Evolutionary conservation across 2,113 vertebrate species (phyloP).

Genomic region (Thunnus maccoyii): DNA sequence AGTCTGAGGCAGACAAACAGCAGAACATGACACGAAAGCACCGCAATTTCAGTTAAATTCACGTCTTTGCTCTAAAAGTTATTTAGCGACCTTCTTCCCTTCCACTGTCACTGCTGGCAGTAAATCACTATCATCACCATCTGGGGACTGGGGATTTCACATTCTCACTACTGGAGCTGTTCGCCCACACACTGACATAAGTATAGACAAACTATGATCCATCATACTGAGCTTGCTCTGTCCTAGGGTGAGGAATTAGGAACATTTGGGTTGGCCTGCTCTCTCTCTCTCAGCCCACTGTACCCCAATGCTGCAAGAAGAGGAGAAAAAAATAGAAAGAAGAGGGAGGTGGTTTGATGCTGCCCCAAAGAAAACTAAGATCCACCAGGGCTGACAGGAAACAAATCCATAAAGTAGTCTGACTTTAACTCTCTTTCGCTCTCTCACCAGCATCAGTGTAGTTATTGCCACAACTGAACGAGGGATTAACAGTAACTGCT

Average conservation of each 20-base stretch:
- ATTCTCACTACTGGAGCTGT: constrained; percentile 38
- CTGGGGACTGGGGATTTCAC: constrained; percentile 39
- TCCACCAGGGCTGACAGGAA: constrained; percentile 58
- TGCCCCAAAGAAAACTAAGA: constrained; percentile 54
- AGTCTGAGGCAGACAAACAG: constrained; percentile 49
- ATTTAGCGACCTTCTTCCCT: constrained; percentile 22
- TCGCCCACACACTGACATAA: constrained; percentile 54
- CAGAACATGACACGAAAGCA: constrained; percentile 37
- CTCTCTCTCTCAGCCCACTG: constrained; percentile 4
- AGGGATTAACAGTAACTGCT: constrained; percentile 71
- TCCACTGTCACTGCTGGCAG: constrained; percentile 27
- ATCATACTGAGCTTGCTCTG: constrained; percentile 24
- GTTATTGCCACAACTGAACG: constrained; percentile 70
- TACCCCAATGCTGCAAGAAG: constrained; percentile 15
- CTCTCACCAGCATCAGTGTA: constrained; percentile 53
- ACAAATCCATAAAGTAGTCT: constrained; percentile 54
- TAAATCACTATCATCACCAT: constrained; percentile 55
- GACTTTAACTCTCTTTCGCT: constrained; percentile 29
- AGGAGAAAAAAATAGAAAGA: background rate
- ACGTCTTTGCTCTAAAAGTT: constrained; percentile 7
- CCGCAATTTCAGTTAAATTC: constrained; percentile 19
- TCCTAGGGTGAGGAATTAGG: constrained; percentile 34
- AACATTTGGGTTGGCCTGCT: constrained; percentile 48
- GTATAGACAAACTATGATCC: constrained; percentile 57
- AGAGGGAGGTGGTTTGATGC: constrained; percentile 34